These are phyloP conservation scores for Karalla daura DNA, from an alignment of 2,797 vertebrate species.

Conservation along the genomic window DNA sequence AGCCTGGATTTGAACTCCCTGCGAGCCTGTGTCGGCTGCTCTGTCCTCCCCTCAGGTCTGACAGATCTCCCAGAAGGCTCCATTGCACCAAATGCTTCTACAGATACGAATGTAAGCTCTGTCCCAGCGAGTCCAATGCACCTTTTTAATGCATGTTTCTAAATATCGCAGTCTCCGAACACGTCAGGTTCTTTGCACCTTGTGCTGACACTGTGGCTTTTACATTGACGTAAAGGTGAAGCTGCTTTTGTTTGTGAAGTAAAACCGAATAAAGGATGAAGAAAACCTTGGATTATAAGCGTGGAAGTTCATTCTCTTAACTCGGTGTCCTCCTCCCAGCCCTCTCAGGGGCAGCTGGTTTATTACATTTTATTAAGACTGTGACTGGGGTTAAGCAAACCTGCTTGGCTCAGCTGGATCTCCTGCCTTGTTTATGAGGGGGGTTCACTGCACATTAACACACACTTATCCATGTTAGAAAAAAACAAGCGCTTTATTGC, in stretches of 20 bases:
- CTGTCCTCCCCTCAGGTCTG: slow-evolving; percentile 23
- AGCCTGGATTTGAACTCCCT: slow-evolving; percentile 22
- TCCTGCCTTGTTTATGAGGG: neutral
- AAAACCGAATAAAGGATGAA: slow-evolving; percentile 36
- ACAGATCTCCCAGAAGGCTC: slow-evolving; percentile 16
- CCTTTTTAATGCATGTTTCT: slow-evolving; percentile 34
- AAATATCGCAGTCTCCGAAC: slow-evolving; percentile 21
- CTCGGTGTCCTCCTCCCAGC: no score
- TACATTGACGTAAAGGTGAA: slow-evolving; percentile 1
- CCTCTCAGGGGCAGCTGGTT: neutral
- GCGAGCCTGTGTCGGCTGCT: neutral
- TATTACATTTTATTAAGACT: neutral
- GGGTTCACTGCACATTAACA: neutral
- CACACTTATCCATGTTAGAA: neutral
- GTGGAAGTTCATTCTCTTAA: slow-evolving; percentile 3
- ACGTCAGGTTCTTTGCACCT: slow-evolving; percentile 46
- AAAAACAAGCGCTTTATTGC: no score
- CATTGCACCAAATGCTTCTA: slow-evolving; percentile 30
- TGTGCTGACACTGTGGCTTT: slow-evolving; percentile 12
- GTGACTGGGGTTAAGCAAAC: neutral
- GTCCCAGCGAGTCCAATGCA: neutral
- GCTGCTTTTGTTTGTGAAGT: slow-evolving; percentile 16
- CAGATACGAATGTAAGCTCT: neutral
- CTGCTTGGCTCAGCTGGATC: no score
- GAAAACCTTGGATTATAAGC: neutral